phyloP scores from a whole-genome alignment of 2,888 invertebrate species.

The Cactoblastis cactorum region DNA sequence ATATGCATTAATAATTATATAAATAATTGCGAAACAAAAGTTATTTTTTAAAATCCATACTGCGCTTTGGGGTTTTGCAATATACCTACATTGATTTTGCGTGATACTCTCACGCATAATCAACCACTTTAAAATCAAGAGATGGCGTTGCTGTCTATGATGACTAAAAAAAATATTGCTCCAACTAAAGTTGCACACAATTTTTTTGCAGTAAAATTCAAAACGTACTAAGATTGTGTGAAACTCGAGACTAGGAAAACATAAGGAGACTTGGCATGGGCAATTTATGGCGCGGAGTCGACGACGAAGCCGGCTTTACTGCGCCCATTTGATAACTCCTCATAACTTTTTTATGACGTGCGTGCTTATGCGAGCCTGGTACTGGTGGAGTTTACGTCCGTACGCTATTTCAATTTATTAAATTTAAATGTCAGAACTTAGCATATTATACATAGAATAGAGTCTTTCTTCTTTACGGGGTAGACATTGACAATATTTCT shows the following conservation, averaged over 20 bases:
- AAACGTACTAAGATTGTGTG: not conserved
- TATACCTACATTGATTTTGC: no score
- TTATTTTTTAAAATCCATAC: no score
- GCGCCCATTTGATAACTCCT: constrained; percentile 66
- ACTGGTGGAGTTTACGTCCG: constrained; percentile 35
- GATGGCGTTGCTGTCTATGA: no score
- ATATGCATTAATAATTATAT: no score
- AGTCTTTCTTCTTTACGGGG: not conserved
- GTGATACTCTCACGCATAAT: no score
- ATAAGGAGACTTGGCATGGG: constrained; percentile 34
- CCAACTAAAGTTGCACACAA: not conserved
- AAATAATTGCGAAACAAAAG: no score
- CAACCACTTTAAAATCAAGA: no score
- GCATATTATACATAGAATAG: no score
- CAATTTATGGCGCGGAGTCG: constrained; percentile 51
- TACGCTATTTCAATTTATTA: not conserved
- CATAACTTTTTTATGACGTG: constrained; percentile 63
- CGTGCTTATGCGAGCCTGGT: constrained; percentile 58
- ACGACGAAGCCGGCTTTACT: constrained; percentile 47
- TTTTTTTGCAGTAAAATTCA: not conserved
- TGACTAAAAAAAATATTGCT: no score
- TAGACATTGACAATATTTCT: no score
- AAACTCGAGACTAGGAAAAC: constrained; percentile 23
- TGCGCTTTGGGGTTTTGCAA: no score
- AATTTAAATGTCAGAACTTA: not conserved